These are phyloP conservation scores for Echiichthys vipera DNA, from an alignment of 2,797 vertebrate species.

Conservation along the genomic window DNA sequence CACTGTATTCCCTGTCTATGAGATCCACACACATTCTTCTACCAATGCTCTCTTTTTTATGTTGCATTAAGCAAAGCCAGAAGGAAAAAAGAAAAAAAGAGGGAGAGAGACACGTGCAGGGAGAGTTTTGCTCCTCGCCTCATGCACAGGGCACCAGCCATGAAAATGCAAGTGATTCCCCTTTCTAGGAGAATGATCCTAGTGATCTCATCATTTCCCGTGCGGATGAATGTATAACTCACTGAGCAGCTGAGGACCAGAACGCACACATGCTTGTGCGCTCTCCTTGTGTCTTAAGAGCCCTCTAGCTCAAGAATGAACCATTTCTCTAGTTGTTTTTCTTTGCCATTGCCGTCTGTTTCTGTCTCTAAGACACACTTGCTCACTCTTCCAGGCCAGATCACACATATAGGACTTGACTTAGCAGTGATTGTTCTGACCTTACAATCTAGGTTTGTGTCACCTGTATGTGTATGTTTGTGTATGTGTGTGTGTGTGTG, in stretches of 20 bases:
- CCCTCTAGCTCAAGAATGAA: constrained; percentile 40
- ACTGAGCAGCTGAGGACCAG: constrained; percentile 27
- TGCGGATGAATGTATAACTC: constrained; percentile 56
- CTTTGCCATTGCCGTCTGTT: constrained; percentile 9
- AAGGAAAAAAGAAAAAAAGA: constrained; percentile 3
- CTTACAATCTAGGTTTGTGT: constrained; percentile 42
- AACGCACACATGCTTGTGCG: constrained; percentile 4
- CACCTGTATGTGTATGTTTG: too few relatives aligned
- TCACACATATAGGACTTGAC: constrained; percentile 42
- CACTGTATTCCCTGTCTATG: background rate
- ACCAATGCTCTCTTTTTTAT: constrained; percentile 41
- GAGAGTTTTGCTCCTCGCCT: constrained; percentile 41
- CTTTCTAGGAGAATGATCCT: constrained; percentile 60
- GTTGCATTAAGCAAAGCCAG: constrained; percentile 32
- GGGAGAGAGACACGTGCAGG: background rate
- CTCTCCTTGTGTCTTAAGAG: constrained; percentile 14
- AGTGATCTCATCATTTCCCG: constrained; percentile 70
- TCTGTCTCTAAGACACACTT: constrained; percentile 19
- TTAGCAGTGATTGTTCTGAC: constrained; percentile 59
- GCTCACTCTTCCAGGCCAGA: constrained; percentile 4
- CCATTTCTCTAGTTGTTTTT: constrained; percentile 12
- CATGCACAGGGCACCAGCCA: constrained; percentile 41
- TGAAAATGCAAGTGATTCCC: constrained; percentile 50
- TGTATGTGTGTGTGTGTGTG: background rate
- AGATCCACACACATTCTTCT: constrained; percentile 40